Conservation (phyloP, 1,140 invertebrate genomes). For the Chionoecetes opilio region DNA sequence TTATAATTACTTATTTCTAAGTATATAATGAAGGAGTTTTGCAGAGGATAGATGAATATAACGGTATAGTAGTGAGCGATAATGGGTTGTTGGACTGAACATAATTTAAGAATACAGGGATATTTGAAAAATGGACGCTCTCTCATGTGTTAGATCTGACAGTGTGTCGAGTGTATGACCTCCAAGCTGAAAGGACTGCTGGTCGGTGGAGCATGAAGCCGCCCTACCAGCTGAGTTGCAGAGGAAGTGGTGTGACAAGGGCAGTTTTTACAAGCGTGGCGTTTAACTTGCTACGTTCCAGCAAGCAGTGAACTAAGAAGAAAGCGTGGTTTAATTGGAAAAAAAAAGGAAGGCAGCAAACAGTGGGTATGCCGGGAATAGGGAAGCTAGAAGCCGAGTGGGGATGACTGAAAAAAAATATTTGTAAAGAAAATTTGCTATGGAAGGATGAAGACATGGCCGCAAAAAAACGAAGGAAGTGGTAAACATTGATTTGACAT, state of each 20-base stretch:
- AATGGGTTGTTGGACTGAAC: no score
- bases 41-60: no score
- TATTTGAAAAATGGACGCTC: no score
- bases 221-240: neutral
- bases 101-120: neutral
- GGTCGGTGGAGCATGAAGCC: neutral
- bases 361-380: neutral
- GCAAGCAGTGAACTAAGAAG: neutral
- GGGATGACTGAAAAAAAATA: no score
- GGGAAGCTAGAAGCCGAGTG: no score
- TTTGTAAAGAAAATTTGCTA: no score
- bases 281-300: neutral
- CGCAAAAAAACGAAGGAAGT: no score
- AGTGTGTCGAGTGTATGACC: neutral
- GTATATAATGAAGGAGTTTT: no score
- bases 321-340: neutral
- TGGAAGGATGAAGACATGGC: no score
- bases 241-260: constrained; percentile 14
- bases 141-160: neutral
- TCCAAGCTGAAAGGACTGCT: neutral
- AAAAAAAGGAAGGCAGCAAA: neutral
- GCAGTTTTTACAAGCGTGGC: neutral
- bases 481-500: no score
- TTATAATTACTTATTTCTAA: no score
- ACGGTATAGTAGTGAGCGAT: no score